Evolutionary conservation across 2,888 invertebrate species (phyloP).

Genomic region (Epinotia brunnichana): DNA sequence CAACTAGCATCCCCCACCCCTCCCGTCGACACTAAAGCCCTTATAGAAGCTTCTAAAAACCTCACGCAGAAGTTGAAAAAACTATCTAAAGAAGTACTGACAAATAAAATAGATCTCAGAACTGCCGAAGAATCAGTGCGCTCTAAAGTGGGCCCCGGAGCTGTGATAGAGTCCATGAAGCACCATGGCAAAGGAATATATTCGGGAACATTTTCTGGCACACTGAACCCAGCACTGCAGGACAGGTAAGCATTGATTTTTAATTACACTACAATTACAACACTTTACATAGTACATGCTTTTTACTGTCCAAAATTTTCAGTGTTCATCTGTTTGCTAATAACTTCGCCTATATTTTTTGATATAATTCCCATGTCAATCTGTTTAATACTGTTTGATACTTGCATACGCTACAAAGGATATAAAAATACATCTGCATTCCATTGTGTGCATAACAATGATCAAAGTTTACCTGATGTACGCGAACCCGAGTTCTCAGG

Average conservation of each 20-base stretch:
- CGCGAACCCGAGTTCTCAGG: neutral
- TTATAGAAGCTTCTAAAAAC: constrained; percentile 95
- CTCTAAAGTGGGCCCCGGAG: constrained; percentile 84
- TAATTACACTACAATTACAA: constrained; percentile 9
- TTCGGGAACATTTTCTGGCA: constrained; percentile 98
- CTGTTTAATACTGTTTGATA: constrained; percentile 5
- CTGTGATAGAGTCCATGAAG: constrained; percentile 95
- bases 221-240: constrained; percentile 95
- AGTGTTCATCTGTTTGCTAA: neutral
- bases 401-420: neutral
- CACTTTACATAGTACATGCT: neutral
- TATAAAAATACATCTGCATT: constrained; percentile 16
- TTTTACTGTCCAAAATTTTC: neutral
- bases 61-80: constrained; percentile 95
- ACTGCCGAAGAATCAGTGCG: constrained; percentile 79
- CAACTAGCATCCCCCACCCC: constrained; percentile 69
- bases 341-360: neutral
- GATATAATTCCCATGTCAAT: constrained; percentile 9
- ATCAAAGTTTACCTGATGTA: constrained; percentile 32
- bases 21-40: constrained; percentile 87
- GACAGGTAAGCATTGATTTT: constrained; percentile 83
- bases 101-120: constrained; percentile 84
- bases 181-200: constrained; percentile 97
- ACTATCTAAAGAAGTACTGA: constrained; percentile 94
- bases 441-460: constrained; percentile 28